Percentiles rank a stretch among this genome's conserved stretches.
phyloP scores from a whole-genome alignment of 2,888 invertebrate genomes.

The Dorcus hopei region DNA sequence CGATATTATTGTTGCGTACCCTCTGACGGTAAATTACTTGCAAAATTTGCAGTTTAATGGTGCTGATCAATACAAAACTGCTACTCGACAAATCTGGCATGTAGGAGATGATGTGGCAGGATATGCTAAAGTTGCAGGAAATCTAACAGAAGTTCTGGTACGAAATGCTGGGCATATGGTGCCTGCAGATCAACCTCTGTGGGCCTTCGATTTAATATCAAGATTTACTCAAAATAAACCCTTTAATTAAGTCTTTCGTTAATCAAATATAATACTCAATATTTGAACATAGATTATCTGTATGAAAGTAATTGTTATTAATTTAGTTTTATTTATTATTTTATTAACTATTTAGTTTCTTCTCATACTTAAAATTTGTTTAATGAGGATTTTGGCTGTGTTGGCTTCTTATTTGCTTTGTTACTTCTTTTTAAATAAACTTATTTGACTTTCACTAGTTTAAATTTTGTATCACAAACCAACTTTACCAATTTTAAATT shows the following conservation, averaged over 20 bases:
- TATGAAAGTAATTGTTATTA: background rate
- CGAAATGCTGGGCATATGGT: slow-evolving; percentile 82
- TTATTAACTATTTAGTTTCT: background rate
- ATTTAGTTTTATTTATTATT: too few species aligned
- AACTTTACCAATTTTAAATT: too few species aligned
- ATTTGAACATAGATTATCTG: background rate
- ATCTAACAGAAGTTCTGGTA: slow-evolving; percentile 70
- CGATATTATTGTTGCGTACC: slow-evolving; percentile 88
- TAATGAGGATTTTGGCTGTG: background rate
- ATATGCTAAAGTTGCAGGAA: slow-evolving; percentile 69
- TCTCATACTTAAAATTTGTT: background rate
- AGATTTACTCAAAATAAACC: slow-evolving; percentile 56
- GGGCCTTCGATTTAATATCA: slow-evolving; percentile 71
- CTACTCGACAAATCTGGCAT: slow-evolving; percentile 66
- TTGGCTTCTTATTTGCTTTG: too few species aligned
- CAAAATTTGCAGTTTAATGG: slow-evolving; percentile 67
- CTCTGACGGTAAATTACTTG: slow-evolving; percentile 77
- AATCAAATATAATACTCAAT: background rate
- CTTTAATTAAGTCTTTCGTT: slow-evolving; percentile 23
- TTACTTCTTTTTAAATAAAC: too few species aligned
- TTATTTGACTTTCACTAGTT: too few species aligned
- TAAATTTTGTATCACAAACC: too few species aligned
- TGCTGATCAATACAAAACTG: slow-evolving; percentile 62
- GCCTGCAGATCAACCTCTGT: slow-evolving; percentile 74
- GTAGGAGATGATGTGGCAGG: slow-evolving; percentile 70